phyloP scores from a whole-genome alignment of 2,797 vertebrate genomes.

The Australoheros facetus region DNA sequence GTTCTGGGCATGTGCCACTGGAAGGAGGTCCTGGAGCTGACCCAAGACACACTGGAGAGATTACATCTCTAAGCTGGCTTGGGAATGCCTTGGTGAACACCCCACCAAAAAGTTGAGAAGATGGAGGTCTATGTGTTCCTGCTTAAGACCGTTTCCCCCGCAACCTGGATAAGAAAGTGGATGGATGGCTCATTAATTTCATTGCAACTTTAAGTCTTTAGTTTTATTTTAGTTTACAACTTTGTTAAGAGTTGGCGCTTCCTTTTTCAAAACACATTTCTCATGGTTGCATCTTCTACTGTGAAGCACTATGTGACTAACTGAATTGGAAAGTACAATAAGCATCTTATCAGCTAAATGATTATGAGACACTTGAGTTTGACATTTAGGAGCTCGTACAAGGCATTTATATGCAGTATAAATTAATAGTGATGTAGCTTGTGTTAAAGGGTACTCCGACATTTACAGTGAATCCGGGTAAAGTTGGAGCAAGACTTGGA shows the following conservation, averaged over 20 bases:
- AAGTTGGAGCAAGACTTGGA: conserved; percentile 17
- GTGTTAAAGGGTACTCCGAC: conserved; percentile 42
- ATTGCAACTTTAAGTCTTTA: background rate
- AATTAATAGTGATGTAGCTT: conserved; percentile 42
- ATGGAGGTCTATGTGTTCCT: too few relatives aligned
- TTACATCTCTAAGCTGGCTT: background rate
- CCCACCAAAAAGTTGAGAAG: too few relatives aligned
- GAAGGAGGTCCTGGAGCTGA: background rate
- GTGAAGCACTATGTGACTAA: conserved; percentile 10
- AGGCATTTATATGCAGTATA: conserved; percentile 39
- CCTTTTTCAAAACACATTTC: conserved; percentile 5
- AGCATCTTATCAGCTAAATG: conserved; percentile 47
- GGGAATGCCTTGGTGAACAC: too few relatives aligned
- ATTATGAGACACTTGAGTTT: conserved; percentile 55
- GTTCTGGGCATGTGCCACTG: background rate
- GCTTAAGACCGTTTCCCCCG: too few relatives aligned
- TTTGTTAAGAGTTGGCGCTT: background rate
- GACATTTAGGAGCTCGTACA: conserved; percentile 47
- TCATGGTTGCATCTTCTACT: background rate
- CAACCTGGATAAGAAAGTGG: background rate
- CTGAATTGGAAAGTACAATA: conserved; percentile 38
- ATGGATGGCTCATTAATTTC: background rate
- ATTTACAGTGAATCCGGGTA: conserved; percentile 45
- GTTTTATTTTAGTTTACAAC: background rate
- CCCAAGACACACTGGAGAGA: background rate